A percentile compares a stretch with the other conserved stretches of the same genome.
phyloP scores from a whole-genome alignment of 2,888 invertebrate species.

The Argynnis bischoffii region DNA sequence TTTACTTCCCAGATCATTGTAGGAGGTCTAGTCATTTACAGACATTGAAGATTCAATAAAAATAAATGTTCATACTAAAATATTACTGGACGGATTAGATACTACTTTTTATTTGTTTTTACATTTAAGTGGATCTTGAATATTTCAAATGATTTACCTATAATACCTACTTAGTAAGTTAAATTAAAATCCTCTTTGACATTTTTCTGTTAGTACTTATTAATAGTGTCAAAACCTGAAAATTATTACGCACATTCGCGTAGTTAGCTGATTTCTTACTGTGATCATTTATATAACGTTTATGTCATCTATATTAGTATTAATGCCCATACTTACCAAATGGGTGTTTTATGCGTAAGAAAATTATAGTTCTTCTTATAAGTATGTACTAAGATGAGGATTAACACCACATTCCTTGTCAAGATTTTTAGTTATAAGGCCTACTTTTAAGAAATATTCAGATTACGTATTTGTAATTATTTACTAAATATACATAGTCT shows the following conservation, averaged over 20 bases:
- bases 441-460: slow-evolving; percentile 34
- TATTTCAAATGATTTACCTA: not conserved
- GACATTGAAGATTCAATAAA: slow-evolving; percentile 26
- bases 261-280: slow-evolving; percentile 77
- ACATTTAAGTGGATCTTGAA: slow-evolving; percentile 4
- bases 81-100: slow-evolving; percentile 9
- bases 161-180: not conserved
- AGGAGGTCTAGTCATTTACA: slow-evolving; percentile 32
- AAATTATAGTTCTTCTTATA: slow-evolving; percentile 35
- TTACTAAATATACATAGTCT: slow-evolving; percentile 2
- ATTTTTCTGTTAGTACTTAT: slow-evolving; percentile 31
- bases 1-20: slow-evolving; percentile 35
- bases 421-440: slow-evolving; percentile 35
- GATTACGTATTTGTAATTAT: slow-evolving; percentile 17
- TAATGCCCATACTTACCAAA: slow-evolving; percentile 27
- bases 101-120: slow-evolving; percentile 15
- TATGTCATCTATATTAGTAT: slow-evolving; percentile 48
- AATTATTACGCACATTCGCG: slow-evolving; percentile 79
- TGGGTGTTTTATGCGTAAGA: slow-evolving; percentile 32
- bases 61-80: slow-evolving; percentile 4
- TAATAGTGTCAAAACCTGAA: slow-evolving; percentile 57
- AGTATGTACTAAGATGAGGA: slow-evolving; percentile 27
- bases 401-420: slow-evolving; percentile 31
- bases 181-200: slow-evolving; percentile 20
- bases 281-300: slow-evolving; percentile 72